Percentiles rank a stretch among this genome's conserved stretches.
Conservation (phyloP, 2,888 invertebrate genomes). For the Hirtodrosophila trivittata region DNA sequence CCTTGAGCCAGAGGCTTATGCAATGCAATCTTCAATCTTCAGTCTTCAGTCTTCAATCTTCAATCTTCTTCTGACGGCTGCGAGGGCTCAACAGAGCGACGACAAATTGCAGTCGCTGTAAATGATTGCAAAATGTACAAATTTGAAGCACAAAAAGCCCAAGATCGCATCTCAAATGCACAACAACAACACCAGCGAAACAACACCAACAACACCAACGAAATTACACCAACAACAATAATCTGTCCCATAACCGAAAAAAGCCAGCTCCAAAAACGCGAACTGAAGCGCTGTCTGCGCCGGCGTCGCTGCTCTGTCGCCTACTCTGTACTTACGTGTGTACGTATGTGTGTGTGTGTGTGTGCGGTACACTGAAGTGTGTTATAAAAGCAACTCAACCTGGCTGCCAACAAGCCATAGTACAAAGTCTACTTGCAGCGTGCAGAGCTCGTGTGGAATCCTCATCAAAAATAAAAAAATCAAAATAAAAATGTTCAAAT, state of each 20-base stretch:
- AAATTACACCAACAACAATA: constrained; percentile 14
- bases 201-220: constrained; percentile 1
- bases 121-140: constrained; percentile 46
- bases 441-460: constrained; percentile 62
- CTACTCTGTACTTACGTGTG: constrained; percentile 8
- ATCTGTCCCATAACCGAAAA: constrained; percentile 38
- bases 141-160: constrained; percentile 32
- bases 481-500: constrained; percentile 74
- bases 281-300: constrained; percentile 36
- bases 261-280: constrained; percentile 25
- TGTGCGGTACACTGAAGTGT: too few relatives aligned
- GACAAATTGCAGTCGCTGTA: constrained; percentile 34
- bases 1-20: constrained; percentile 61
- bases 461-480: constrained; percentile 19
- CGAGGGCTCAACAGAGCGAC: constrained; percentile 21
- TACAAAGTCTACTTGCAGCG: constrained; percentile 81
- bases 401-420: constrained; percentile 74
- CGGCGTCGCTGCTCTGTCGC: constrained; percentile 35
- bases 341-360: constrained; percentile 33
- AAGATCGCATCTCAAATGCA: constrained; percentile 56
- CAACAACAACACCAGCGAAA: constrained; percentile 2
- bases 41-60: constrained; percentile 12
- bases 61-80: constrained; percentile 22
- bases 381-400: constrained; percentile 77
- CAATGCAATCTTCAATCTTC: constrained; percentile 39